Conservation (phyloP, 1,140 invertebrate genomes). For the Dinothrombium tinctorium region DNA sequence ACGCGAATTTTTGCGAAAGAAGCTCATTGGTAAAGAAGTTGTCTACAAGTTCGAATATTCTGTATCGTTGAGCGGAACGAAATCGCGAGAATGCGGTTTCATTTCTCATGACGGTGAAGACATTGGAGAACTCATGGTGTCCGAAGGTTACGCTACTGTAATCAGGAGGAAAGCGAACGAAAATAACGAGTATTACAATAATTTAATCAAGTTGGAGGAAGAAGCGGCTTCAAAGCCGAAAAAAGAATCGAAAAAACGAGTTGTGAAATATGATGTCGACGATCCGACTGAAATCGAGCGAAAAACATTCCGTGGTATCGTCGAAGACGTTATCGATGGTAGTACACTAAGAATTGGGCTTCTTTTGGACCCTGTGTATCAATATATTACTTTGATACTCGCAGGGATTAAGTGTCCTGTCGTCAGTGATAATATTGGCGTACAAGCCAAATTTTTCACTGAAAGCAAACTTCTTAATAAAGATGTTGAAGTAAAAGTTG, state of each 20-base stretch:
- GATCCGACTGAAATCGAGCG: neutral
- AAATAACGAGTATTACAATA: constrained; percentile 24
- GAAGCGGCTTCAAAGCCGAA: constrained; percentile 33
- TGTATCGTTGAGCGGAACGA: constrained; percentile 41
- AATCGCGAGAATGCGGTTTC: constrained; percentile 9
- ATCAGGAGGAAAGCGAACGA: constrained; percentile 5
- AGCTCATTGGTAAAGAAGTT: constrained; percentile 78
- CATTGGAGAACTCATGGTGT: constrained; percentile 56
- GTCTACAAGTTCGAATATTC: constrained; percentile 83
- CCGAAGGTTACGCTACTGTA: constrained; percentile 64
- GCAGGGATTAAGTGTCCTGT: constrained; percentile 44
- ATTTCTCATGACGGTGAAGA: constrained; percentile 23
- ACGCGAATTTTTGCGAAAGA: constrained; percentile 81
- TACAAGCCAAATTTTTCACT: constrained; percentile 69
- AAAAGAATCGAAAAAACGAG: constrained; percentile 12
- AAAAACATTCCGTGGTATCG: constrained; percentile 54
- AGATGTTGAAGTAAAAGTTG: constrained; percentile 74
- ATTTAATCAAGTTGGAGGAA: constrained; percentile 66
- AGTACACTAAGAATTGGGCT: constrained; percentile 48
- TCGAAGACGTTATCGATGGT: constrained; percentile 86
- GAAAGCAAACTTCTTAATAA: constrained; percentile 71
- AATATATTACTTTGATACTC: constrained; percentile 75
- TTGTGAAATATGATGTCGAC: constrained; percentile 34
- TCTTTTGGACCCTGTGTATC: constrained; percentile 30
- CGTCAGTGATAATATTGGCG: constrained; percentile 38